These are phyloP conservation scores for Pseudomyrmex gracilis DNA, from an alignment of 1,140 invertebrate genomes.

Conservation along the genomic window DNA sequence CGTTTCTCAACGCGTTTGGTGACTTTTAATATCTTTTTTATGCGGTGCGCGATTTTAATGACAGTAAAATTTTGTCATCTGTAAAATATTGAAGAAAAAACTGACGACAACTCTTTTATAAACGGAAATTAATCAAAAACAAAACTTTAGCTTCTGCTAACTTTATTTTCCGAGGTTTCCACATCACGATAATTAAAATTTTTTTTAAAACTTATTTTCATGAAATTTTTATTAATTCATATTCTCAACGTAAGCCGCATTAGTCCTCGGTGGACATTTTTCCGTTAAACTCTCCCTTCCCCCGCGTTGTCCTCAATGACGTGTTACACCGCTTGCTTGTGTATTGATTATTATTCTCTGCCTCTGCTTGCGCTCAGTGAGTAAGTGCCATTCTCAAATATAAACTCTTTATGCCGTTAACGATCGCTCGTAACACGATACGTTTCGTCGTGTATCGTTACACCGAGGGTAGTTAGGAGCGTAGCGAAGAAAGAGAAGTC, in stretches of 20 bases:
- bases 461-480: conserved; percentile 77
- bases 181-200: neutral
- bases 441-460: conserved; percentile 84
- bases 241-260: neutral
- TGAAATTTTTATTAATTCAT: neutral
- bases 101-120: neutral
- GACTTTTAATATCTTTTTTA: no score
- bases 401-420: conserved; percentile 79
- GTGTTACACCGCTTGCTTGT: conserved; percentile 64
- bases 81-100: no score
- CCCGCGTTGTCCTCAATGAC: neutral
- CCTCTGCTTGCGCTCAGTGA: conserved; percentile 51
- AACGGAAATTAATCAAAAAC: conserved; percentile 7
- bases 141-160: neutral
- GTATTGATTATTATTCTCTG: conserved; percentile 73
- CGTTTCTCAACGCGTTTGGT: no score
- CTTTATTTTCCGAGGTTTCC: conserved; percentile 5
- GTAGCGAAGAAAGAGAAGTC: conserved; percentile 80
- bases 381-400: conserved; percentile 74
- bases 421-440: conserved; percentile 82
- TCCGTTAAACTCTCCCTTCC: conserved; percentile 64
- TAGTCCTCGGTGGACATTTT: conserved; percentile 33
- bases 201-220: neutral
- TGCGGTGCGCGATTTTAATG: neutral
- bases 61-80: neutral